Evolutionary conservation across 2,113 vertebrate genomes (phyloP), one percentile per base, ranked within the genome.

Genomic region (Gadus macrocephalus): DNA sequence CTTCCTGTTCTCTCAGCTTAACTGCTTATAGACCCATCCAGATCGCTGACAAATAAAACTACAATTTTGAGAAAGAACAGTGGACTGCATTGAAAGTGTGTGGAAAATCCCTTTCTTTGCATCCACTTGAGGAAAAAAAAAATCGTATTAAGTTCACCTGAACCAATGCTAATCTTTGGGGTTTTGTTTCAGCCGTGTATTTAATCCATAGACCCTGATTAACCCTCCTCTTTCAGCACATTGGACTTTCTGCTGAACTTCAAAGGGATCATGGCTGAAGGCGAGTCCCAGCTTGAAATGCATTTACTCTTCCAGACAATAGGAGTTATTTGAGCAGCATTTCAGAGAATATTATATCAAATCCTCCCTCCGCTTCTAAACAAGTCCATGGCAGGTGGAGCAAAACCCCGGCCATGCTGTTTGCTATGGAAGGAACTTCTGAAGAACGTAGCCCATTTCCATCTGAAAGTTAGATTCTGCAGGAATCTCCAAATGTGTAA

Each of bases 311-410:
- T 53, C 9, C 62, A n/a, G 28, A 67, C 61, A 2, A 7, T 19
- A 4, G 27, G 62, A 73, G 17, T 77, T 72, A 81, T 69, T 19
- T 16, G 62, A 66, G 60, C 3, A 68, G 67, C 68, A 49, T 75
- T 68, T 71, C 28, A 42, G 64, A 69, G 70, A 78, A 76, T 53
- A 67, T 62, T 61, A 72, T 56, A 53, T 14, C 55, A n/a, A 17
- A 58, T 3, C 15, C 55, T 58, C 63, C 56, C 55, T 53, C 28
- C 72, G 19, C 9, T 16, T 61, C 22, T 22, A 56, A 16, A n/a
- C 2, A 22, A 8, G 19, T 35, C 61, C 31, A 3, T 35, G 31
- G 6, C 6, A 7, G 31, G 6, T 35, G 31, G 4, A 35, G 31
- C 31, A 35, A 63, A 62, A 59, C 42, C 62, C 62, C 59, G 72